These are phyloP conservation scores for Natrix natrix DNA, from an alignment of 2,797 vertebrate species.

Conservation along the genomic window DNA sequence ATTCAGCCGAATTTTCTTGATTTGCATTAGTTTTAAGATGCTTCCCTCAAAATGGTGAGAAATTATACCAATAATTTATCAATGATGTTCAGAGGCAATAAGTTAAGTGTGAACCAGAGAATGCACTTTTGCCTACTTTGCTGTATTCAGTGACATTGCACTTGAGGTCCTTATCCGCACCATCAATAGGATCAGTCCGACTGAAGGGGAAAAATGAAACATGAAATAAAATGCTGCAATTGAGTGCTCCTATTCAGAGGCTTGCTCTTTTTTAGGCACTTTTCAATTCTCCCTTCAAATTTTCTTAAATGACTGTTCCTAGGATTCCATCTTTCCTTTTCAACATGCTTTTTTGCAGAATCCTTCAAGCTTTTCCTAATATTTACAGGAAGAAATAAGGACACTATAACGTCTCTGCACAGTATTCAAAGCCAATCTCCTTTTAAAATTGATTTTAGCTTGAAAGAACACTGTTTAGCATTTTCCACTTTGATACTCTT, in stretches of 20 bases:
- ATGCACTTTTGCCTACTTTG: background rate
- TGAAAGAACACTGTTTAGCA: background rate
- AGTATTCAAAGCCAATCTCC: background rate
- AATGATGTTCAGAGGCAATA: background rate
- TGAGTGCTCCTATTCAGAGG: background rate
- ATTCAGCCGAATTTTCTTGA: background rate
- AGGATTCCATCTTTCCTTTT: background rate
- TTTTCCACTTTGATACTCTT: background rate
- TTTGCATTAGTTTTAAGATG: background rate
- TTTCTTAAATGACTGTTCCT: background rate
- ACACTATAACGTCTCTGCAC: background rate
- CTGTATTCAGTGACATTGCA: background rate
- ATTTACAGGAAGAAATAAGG: background rate
- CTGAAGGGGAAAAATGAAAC: background rate
- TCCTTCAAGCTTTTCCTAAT: background rate
- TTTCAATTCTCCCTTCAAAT: background rate
- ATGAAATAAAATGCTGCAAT: background rate
- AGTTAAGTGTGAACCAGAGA: background rate
- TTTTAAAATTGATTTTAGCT: background rate
- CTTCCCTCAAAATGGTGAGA: background rate
- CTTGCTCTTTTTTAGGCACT: background rate
- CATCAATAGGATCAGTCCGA: background rate
- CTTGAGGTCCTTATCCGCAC: background rate
- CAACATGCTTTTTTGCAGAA: background rate
- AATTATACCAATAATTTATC: background rate